Evolutionary conservation across 2,113 vertebrate genomes (phyloP), one percentile per base, ranked within the genome.

Genomic region (Lepus timidus): DNA sequence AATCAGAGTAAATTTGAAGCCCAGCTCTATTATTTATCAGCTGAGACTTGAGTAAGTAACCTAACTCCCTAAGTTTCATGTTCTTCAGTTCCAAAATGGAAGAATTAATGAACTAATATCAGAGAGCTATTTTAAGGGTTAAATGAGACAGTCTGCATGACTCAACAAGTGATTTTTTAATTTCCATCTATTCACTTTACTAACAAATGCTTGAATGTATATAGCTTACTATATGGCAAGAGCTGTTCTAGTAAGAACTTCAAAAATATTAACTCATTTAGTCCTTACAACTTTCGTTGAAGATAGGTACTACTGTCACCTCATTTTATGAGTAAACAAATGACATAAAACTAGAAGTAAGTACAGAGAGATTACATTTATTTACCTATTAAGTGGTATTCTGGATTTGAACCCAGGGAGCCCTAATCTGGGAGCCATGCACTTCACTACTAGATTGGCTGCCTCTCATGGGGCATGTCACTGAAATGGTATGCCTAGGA

Each of bases 181-280:
- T 33, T 67, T 51, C 33, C 9, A 31, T 76, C 11, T 31, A 49
- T 64, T 83, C 51, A 61, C 36, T 76, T 86, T 64, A 27, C n/a
- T 27, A 78, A 36, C 7, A 65, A 71, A 82, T 71, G 10, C 61
- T 65, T 33, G 31, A 27, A 20, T 22, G 19, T 22, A 22, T 3
- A 88, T 61, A 29, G 9, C 20, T 61, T 19, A 44, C n/a, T 23
- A 14, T 8, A 9, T 81, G 9, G n/a, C 22, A 1, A 58, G 25
- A 17, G 36, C 4, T 39, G n/a, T 22, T 91, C 39, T 83, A 33
- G 39, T 39, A 36, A 90, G 61, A 86, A 44, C 9, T 82, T 74
- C 29, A 75, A n/a, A n/a, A 62, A 68, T 87, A 64, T 70, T 87
- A 76, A 62, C 29, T 85, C 20, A 76, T 76, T 90, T 68, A 61